phyloP scores from a whole-genome alignment of 1,140 invertebrate species.

The Limonius californicus region DNA sequence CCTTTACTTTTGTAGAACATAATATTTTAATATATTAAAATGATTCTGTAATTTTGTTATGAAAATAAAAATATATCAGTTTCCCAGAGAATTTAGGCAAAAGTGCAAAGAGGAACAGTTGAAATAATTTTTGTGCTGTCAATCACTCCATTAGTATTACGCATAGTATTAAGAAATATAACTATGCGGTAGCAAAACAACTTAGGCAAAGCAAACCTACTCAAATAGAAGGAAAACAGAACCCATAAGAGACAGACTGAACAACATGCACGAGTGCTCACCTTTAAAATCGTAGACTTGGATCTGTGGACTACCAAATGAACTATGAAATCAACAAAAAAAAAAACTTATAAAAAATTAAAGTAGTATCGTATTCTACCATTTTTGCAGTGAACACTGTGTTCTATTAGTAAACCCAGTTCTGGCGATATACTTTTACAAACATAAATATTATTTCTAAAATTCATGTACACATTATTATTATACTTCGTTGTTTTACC shows the following conservation, averaged over 20 bases:
- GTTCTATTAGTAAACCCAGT: slow-evolving; percentile 17
- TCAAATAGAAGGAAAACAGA: not conserved
- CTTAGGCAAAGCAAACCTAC: not conserved
- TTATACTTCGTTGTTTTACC: not conserved
- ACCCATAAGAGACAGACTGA: not conserved
- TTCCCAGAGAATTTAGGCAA: too few species aligned
- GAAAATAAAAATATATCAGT: too few species aligned
- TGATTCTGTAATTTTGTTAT: too few species aligned
- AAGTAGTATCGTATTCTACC: slow-evolving; percentile 16
- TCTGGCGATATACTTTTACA: not conserved
- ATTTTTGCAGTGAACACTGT: slow-evolving; percentile 17
- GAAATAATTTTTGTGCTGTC: too few species aligned
- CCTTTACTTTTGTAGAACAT: too few species aligned
- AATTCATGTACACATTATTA: slow-evolving; percentile 19
- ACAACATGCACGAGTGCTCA: slow-evolving; percentile 30
- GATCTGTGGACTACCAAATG: slow-evolving; percentile 36
- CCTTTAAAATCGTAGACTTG: slow-evolving; percentile 35
- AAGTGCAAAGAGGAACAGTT: too few species aligned
- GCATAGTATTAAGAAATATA: too few species aligned
- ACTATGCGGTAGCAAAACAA: too few species aligned
- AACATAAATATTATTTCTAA: not conserved
- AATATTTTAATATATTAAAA: too few species aligned
- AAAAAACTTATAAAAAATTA: slow-evolving; percentile 20
- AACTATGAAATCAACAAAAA: slow-evolving; percentile 41
- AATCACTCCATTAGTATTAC: too few species aligned